Base-by-base conservation (phyloP, 2,113 vertebrate species). In the Barnardius zonarius region DNA sequence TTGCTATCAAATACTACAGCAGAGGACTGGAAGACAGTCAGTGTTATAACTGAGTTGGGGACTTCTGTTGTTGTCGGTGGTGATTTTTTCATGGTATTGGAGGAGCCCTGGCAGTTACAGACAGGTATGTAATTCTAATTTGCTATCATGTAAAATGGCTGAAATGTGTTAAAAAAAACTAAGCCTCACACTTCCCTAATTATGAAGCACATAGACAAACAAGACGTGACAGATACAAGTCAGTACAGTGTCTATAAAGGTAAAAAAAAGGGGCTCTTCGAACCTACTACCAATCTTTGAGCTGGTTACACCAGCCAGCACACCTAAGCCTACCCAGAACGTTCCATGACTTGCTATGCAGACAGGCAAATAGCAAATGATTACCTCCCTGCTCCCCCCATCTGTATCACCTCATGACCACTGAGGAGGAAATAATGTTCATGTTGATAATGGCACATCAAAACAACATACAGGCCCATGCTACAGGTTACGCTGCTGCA, bases 21-120 rank as follows among this genome's bases (percentile, higher is more conserved):
- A 95, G 88, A 89, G 62, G 41, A 84, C 91, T 93, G 88, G 93
- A 93, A 90, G 91, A 86, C 93, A 76, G 35, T 48, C 74, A 68
- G 54, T 68, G 43, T 70, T 82, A 6, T 25, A 95, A 95, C 57
- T 66, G 89, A 84, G 70, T 12, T 10, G 62, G 83, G 69, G n/a
- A 68, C 39, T 91, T 68, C 66, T 88, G 27, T 55, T 69, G 57
- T 19, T 88, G 61, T 2, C 0, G 0, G 7, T 80, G 33, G 17
- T 35, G 28, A 1, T 66, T 64, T 86, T 80, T 88, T 62, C 22
- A 49, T 0, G 5, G 44, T 87, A n/a, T 57, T 76, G 64, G 57
- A 83, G 39, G 17, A 90, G 28, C 62, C 61, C 83, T 93, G 81
- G 48, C 48, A 89, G n/a, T 46, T 83, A 91, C 61, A 89, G 41